Conservation (phyloP, 2,888 invertebrate genomes). For the Cotesia congregata region DNA sequence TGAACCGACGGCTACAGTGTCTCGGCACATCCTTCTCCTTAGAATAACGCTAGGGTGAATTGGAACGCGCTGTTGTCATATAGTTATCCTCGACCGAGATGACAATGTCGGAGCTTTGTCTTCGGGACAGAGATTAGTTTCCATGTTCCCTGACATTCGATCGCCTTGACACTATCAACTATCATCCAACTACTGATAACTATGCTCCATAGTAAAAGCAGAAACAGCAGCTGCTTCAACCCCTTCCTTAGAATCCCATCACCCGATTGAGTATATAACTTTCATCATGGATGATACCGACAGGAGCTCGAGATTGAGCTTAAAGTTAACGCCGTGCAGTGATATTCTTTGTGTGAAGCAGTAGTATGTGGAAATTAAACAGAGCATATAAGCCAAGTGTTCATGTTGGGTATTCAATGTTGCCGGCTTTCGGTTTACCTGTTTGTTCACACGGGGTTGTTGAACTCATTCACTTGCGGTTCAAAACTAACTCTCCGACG, state of each 20-base stretch:
- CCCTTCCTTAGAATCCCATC: not conserved
- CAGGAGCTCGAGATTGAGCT: too few relatives aligned
- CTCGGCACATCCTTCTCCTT: not conserved
- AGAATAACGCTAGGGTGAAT: not conserved
- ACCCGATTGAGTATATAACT: not conserved
- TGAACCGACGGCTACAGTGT: constrained; percentile 13
- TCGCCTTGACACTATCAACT: not conserved
- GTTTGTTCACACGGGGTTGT: constrained; percentile 31
- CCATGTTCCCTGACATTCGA: constrained; percentile 16
- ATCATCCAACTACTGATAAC: not conserved
- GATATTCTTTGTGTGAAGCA: constrained; percentile 9
- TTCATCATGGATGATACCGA: not conserved
- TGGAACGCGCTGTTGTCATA: not conserved
- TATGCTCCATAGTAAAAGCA: not conserved
- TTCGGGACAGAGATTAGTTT: constrained; percentile 19
- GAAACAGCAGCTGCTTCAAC: too few relatives aligned
- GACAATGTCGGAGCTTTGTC: constrained; percentile 20
- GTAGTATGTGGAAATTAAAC: constrained; percentile 7
- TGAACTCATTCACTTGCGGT: constrained; percentile 30
- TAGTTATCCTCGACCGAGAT: not conserved
- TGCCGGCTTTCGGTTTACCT: constrained; percentile 34
- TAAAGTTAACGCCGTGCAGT: constrained; percentile 10
- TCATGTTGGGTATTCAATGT: constrained; percentile 25
- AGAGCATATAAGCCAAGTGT: constrained; percentile 26
- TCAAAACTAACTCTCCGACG: constrained; percentile 25